A percentile compares a stretch with the other conserved stretches of the same genome.
These are phyloP conservation scores for Andrena trimmerana DNA, from an alignment of 2,888 invertebrate genomes.

Conservation along the genomic window DNA sequence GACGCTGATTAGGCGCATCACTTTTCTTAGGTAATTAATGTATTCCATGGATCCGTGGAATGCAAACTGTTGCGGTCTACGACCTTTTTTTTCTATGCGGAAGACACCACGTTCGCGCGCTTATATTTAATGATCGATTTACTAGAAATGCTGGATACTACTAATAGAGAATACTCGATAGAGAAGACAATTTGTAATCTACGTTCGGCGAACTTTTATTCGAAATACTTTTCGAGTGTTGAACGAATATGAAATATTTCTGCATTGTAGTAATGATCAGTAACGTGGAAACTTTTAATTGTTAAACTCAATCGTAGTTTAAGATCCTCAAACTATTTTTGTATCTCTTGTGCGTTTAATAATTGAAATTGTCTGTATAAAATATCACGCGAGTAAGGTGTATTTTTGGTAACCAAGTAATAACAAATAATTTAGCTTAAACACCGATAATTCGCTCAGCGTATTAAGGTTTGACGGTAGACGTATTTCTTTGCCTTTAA, in stretches of 20 bases:
- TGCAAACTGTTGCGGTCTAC: slow-evolving; percentile 42
- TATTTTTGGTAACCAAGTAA: not conserved
- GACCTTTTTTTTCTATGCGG: slow-evolving; percentile 37
- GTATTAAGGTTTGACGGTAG: not conserved
- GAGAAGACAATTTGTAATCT: slow-evolving; percentile 20
- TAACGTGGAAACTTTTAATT: not conserved
- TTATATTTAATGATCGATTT: slow-evolving; percentile 53
- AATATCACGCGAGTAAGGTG: not conserved
- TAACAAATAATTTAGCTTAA: not conserved
- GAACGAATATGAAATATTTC: not conserved
- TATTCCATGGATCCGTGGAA: slow-evolving; percentile 41
- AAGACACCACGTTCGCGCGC: slow-evolving; percentile 47
- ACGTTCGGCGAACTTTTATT: not conserved
- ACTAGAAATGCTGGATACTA: slow-evolving; percentile 53
- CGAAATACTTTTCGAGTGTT: not conserved
- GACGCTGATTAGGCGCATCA: slow-evolving; percentile 30
- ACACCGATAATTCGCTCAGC: slow-evolving; percentile 2
- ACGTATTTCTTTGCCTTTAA: not conserved
- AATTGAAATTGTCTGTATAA: slow-evolving; percentile 6
- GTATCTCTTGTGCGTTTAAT: not conserved
- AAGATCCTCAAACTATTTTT: not conserved
- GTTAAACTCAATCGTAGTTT: not conserved
- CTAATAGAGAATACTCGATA: slow-evolving; percentile 1
- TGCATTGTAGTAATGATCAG: not conserved
- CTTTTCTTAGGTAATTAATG: slow-evolving; percentile 56